phyloP scores from a whole-genome alignment of 30 jellyfish, hydroid and myxozoan species.

The Hydractinia echinata region DNA sequence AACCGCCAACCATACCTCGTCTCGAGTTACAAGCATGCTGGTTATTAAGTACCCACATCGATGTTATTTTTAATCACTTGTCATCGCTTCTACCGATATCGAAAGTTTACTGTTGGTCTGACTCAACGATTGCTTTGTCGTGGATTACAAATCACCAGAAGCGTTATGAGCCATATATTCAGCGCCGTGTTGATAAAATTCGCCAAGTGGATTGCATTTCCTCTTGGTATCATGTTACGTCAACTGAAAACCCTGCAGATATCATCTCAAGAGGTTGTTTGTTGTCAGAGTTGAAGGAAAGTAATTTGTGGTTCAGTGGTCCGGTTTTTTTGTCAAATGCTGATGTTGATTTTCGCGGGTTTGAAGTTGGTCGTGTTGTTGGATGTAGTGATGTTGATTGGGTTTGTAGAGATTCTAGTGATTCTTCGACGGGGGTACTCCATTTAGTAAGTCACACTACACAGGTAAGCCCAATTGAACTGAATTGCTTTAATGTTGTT shows the following conservation, averaged over 20 bases:
- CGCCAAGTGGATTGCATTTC: background rate
- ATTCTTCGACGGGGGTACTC: no score
- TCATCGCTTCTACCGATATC: background rate
- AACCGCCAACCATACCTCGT: constrained; percentile 16
- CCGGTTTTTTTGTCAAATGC: no score
- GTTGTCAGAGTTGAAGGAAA: no score
- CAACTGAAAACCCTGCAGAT: constrained; percentile 15
- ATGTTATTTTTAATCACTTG: constrained; percentile 3
- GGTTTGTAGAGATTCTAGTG: no score
- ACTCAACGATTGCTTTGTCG: constrained; percentile 19
- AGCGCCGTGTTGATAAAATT: background rate
- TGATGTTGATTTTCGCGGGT: no score
- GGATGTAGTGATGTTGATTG: no score
- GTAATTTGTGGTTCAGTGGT: no score
- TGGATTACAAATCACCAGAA: background rate
- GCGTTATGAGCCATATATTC: background rate
- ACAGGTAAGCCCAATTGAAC: no score
- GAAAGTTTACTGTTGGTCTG: constrained; percentile 9
- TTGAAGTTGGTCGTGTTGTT: no score
- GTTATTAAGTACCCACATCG: background rate
- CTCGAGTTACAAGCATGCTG: background rate
- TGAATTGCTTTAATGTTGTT: no score
- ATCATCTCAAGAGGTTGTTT: constrained; percentile 13
- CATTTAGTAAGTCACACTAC: no score
- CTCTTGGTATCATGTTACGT: constrained; percentile 5